These are phyloP conservation scores for Nerophis lumbriciformis DNA, from an alignment of 2,113 vertebrate genomes.

Conservation along the genomic window DNA sequence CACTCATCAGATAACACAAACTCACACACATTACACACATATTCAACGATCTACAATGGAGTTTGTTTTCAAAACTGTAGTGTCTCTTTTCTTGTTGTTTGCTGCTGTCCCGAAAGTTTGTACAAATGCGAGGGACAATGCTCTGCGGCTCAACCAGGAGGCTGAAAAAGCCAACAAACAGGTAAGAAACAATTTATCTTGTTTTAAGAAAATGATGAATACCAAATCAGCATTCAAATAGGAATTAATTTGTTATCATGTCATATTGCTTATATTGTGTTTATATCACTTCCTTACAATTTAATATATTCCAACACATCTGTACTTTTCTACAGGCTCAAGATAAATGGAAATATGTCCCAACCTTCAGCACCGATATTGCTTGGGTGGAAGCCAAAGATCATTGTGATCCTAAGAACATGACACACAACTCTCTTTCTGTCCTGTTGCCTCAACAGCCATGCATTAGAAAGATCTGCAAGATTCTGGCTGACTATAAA, in stretches of 20 bases:
- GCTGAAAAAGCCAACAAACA: constrained; percentile 11
- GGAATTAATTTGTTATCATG: not conserved
- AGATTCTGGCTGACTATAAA: constrained; percentile 44
- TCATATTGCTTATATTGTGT: not conserved
- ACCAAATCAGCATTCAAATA: not conserved
- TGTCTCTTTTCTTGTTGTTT: constrained; percentile 8
- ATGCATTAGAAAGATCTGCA: constrained; percentile 57
- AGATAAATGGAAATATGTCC: constrained; percentile 15
- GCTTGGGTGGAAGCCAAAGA: constrained; percentile 48
- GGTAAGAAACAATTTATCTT: constrained; percentile 28
- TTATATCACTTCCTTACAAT: not conserved
- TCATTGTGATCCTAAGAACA: constrained; percentile 54
- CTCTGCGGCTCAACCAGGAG: constrained; percentile 30
- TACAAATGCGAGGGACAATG: not conserved
- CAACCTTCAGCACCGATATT: not conserved
- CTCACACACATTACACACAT: not conserved
- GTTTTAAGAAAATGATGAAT: not conserved
- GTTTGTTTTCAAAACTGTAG: not conserved
- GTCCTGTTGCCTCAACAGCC: constrained; percentile 35
- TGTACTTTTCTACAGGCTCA: constrained; percentile 33
- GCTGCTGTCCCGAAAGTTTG: constrained; percentile 6
- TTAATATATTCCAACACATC: not conserved
- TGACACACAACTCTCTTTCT: constrained; percentile 13
- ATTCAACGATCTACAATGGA: constrained; percentile 24
- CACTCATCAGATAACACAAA: not conserved